These are phyloP conservation scores for Brachionus calyciflorus DNA, from an alignment of 1,140 invertebrate genomes.

Conservation along the genomic window DNA sequence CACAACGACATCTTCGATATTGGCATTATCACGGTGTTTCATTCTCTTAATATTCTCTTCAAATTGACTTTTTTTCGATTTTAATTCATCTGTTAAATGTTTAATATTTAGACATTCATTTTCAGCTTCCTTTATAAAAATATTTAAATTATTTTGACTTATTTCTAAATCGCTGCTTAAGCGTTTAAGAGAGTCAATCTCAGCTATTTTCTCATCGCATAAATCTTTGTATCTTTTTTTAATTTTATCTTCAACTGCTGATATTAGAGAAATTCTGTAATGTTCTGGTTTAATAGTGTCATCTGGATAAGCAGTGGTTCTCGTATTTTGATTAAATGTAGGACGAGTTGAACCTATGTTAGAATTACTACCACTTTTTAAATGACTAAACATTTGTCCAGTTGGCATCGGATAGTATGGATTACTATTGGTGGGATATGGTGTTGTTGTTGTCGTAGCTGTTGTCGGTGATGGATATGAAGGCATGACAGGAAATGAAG, in stretches of 20 bases:
- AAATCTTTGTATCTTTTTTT: conserved; percentile 79
- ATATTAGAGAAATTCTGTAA: conserved; percentile 73
- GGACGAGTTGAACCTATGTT: conserved; percentile 42
- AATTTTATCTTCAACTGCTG: conserved; percentile 90
- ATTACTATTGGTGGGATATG: neutral
- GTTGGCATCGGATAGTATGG: conserved; percentile 48
- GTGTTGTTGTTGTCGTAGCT: conserved; percentile 53
- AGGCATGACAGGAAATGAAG: conserved; percentile 49
- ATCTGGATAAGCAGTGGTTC: conserved; percentile 43
- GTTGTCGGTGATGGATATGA: conserved; percentile 49
- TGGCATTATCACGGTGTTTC: conserved; percentile 64
- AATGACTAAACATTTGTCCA: neutral
- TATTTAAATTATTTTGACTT: conserved; percentile 78
- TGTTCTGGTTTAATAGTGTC: conserved; percentile 43
- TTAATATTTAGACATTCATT: conserved; percentile 70
- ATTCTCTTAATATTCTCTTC: neutral
- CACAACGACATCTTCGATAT: conserved; percentile 92
- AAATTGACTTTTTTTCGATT: neutral
- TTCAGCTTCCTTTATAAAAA: conserved; percentile 75
- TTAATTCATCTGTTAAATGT: neutral
- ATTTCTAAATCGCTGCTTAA: conserved; percentile 82
- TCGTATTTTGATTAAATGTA: too few relatives aligned
- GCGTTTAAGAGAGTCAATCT: conserved; percentile 81
- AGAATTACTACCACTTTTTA: conserved; percentile 41
- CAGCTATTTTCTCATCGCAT: conserved; percentile 78